Evolutionary conservation across 1,140 invertebrate genomes (phyloP).

Genomic region (Cardiocondyla obscurior): DNA sequence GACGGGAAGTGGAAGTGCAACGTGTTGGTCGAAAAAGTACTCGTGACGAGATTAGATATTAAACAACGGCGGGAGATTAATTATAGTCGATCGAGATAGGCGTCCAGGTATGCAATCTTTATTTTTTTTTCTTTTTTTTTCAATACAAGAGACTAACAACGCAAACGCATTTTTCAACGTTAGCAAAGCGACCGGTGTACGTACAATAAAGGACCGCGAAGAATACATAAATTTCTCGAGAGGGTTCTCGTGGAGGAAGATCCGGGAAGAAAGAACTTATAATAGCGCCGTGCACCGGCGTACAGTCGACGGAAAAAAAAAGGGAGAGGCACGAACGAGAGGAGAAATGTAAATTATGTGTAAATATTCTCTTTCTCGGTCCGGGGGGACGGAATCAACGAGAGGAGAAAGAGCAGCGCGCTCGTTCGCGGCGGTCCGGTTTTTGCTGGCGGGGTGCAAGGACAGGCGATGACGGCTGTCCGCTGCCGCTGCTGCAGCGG

Average conservation of each 20-base stretch:
- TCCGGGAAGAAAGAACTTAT: not conserved
- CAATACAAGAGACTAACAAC: not conserved
- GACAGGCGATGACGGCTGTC: slow-evolving; percentile 55
- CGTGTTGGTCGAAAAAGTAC: not conserved
- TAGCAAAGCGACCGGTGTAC: not conserved
- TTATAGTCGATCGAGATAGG: too few relatives aligned
- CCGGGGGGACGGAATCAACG: slow-evolving; percentile 73
- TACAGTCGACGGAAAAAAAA: not conserved
- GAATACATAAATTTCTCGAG: not conserved
- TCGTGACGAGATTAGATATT: not conserved
- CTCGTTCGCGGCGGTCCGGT: slow-evolving; percentile 63
- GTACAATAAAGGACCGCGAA: not conserved
- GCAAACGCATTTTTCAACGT: not conserved
- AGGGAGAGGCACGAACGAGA: too few relatives aligned
- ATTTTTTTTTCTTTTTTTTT: too few relatives aligned
- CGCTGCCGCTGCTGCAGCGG: not conserved
- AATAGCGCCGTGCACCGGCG: not conserved
- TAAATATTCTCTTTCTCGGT: slow-evolving; percentile 46
- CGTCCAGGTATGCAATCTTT: too few relatives aligned
- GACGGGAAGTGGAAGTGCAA: not conserved
- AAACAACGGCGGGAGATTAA: not conserved
- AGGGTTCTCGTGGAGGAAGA: not conserved
- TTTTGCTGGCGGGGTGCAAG: slow-evolving; percentile 76
- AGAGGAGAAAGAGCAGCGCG: slow-evolving; percentile 58
- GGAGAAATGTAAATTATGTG: slow-evolving; percentile 22